phyloP scores from a whole-genome alignment of 2,113 vertebrate species.

The Dipodomys spectabilis region DNA sequence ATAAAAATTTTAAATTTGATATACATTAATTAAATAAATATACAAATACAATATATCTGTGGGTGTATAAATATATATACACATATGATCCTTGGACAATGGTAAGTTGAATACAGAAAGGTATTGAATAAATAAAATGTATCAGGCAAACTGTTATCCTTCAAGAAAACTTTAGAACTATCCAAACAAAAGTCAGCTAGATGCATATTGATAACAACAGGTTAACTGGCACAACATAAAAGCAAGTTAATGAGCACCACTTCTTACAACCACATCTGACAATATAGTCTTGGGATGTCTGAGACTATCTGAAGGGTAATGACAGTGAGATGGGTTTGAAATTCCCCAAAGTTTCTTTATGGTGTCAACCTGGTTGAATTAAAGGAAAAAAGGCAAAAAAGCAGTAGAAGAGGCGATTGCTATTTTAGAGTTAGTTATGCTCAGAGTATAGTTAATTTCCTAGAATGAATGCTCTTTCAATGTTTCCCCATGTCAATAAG shows the following conservation, averaged over 20 bases:
- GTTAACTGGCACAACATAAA: background rate
- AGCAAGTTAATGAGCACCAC: background rate
- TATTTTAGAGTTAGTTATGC: background rate
- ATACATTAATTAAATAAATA: too few species aligned
- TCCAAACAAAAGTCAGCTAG: background rate
- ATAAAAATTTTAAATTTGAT: too few species aligned
- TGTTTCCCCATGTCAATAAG: background rate
- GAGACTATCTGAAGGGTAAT: background rate
- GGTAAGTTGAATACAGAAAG: slow-evolving; percentile 14
- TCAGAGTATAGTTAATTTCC: background rate
- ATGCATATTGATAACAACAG: background rate
- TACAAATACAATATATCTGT: background rate
- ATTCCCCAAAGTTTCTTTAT: slow-evolving; percentile 15
- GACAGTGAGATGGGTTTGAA: background rate
- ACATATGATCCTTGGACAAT: background rate
- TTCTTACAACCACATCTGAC: background rate
- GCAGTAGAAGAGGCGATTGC: background rate
- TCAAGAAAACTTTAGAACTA: slow-evolving; percentile 28
- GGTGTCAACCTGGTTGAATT: background rate
- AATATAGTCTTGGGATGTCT: background rate
- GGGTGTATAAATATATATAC: too few species aligned
- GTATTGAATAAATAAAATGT: background rate
- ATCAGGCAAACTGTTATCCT: background rate
- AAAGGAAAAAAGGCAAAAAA: slow-evolving; percentile 14
- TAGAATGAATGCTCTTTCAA: background rate